A percentile compares a stretch with the other conserved stretches of the same genome.
phyloP scores from a whole-genome alignment of 2,113 vertebrate genomes.

The Thalassarche chlororhynchos region DNA sequence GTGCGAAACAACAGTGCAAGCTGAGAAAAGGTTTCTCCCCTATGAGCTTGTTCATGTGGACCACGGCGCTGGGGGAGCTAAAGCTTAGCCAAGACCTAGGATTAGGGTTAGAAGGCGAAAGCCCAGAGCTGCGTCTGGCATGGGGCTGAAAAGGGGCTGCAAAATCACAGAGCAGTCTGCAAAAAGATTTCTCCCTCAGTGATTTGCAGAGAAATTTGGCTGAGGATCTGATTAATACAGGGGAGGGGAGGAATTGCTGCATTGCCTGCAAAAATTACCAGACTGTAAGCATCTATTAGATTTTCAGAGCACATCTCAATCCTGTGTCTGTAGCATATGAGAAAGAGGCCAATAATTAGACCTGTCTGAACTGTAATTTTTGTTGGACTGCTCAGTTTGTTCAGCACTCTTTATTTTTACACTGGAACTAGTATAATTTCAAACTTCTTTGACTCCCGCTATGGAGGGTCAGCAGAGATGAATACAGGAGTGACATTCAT shows the following conservation, averaged over 20 bases:
- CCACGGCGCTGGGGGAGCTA: accelerated
- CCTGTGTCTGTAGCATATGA: neutral
- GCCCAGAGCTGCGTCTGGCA: neutral
- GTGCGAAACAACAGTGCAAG: neutral
- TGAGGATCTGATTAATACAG: neutral
- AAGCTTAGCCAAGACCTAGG: neutral
- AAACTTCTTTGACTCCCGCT: neutral
- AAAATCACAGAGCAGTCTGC: neutral
- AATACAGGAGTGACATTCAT: neutral
- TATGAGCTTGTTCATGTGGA: neutral
- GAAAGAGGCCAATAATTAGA: neutral
- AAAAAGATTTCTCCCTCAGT: neutral
- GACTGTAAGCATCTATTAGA: neutral
- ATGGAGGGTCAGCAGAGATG: neutral
- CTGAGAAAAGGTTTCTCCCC: neutral
- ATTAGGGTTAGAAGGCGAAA: neutral
- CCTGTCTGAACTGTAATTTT: neutral
- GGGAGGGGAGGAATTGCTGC: neutral
- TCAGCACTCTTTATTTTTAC: neutral
- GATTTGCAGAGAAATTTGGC: neutral
- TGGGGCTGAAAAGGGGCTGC: neutral
- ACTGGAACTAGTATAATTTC: neutral
- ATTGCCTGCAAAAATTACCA: neutral
- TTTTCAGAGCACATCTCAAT: neutral
- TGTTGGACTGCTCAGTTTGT: neutral